phyloP scores from a whole-genome alignment of 2,797 vertebrate species.

The Lophius americanus region DNA sequence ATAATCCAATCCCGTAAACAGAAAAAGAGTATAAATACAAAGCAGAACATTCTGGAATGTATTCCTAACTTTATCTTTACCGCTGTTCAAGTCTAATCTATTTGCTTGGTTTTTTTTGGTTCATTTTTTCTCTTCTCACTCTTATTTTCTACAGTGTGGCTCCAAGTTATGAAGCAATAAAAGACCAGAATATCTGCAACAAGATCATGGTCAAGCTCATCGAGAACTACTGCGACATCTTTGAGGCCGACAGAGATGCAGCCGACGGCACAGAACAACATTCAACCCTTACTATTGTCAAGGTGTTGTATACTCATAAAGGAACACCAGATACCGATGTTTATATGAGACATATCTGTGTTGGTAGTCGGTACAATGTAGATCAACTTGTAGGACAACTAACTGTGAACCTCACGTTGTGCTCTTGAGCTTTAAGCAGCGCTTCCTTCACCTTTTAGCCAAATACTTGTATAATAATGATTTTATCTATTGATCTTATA shows the following conservation, averaged over 20 bases:
- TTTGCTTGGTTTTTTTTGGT: neutral
- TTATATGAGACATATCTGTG: slow-evolving; percentile 37
- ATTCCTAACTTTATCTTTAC: neutral
- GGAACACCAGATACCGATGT: slow-evolving; percentile 37
- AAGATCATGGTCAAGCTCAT: slow-evolving; percentile 91
- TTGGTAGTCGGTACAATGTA: neutral
- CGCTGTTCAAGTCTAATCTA: neutral
- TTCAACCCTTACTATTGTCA: slow-evolving; percentile 30
- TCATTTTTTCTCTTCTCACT: neutral
- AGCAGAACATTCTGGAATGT: neutral
- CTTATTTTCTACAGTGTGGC: slow-evolving; percentile 80
- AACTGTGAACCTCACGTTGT: slow-evolving; percentile 22
- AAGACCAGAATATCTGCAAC: slow-evolving; percentile 91
- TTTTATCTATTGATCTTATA: slow-evolving; percentile 46
- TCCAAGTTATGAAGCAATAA: slow-evolving; percentile 88
- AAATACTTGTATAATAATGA: neutral
- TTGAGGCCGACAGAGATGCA: slow-evolving; percentile 72
- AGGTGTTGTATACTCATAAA: slow-evolving; percentile 58
- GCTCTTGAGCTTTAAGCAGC: slow-evolving; percentile 5
- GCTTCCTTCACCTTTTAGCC: no score
- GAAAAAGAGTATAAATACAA: neutral
- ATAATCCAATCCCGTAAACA: neutral
- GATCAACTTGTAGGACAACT: slow-evolving; percentile 18
- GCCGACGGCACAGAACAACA: slow-evolving; percentile 29
- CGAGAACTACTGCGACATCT: slow-evolving; percentile 86